Base-by-base conservation (phyloP, 1,140 invertebrate genomes). In the Vollenhovia emeryi region DNA sequence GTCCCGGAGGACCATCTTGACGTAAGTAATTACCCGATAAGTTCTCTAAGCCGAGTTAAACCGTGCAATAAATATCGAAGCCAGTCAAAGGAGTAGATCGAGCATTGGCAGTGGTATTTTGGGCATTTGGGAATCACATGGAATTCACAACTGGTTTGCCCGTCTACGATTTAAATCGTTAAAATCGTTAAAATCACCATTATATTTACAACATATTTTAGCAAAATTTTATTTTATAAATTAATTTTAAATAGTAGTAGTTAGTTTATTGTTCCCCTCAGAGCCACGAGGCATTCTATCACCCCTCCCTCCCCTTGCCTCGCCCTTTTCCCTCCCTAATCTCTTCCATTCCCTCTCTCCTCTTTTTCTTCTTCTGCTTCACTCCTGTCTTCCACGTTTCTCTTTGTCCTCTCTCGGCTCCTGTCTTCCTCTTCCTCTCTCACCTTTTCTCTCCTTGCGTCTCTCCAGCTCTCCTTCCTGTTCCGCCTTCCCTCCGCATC, bases 1-100 rank as follows among this genome's bases (percentile, higher is more conserved):
- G 98, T 99, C 9, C 99, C 99, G 0, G 97, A 98, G 90, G 96
- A 97, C 64, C 99, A 99, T 96, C 96, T 99, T 60, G 98, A 99
- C 93, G 98, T 98, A 95, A 96, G 96, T 96, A 87, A 60, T 33
- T 66, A 86, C 50, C 60, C 45, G 74, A 74, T 73, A n/a, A 86
- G 73, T 69, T 84, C 24, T 57, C 64, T 50, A 69, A 57, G 43
- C 18, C 50, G 55, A 69, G 84, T 85, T 85, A 80, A 68, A 84
- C 40, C 21, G 66, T 73, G 78, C 78, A 82, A 82, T 82, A 82
- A 82, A 82, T 82, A 82, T 82, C 66, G 78, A 6, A 73, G 50
- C 40, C 50, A 43, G 33, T 80, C 78, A 80, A 80, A 80, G 78
- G 43, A 79, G 13, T 66, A 45, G 66, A 80, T 71, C 50, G 50